These are phyloP conservation scores for Malacoraja senta DNA, from an alignment of 2,797 vertebrate genomes.

Conservation along the genomic window DNA sequence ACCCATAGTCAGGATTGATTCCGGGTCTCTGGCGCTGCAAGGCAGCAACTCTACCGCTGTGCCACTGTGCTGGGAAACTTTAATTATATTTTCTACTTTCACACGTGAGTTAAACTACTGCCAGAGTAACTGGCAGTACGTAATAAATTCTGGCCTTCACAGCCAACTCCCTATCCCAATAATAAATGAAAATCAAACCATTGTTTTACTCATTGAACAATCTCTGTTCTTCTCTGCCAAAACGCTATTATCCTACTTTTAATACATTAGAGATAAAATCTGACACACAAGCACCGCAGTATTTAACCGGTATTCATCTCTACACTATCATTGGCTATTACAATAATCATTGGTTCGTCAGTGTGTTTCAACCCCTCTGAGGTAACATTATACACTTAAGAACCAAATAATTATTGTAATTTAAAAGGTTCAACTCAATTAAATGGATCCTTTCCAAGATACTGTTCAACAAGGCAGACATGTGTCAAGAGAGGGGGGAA, in stretches of 20 bases:
- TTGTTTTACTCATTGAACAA: background rate
- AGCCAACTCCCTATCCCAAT: background rate
- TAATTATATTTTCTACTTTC: too few species aligned
- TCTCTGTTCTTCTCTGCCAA: background rate
- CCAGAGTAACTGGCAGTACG: background rate
- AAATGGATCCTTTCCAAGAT: background rate
- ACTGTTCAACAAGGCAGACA: background rate
- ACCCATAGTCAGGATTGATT: too few species aligned
- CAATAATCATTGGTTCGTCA: background rate
- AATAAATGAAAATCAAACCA: background rate
- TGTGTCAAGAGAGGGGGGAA: background rate
- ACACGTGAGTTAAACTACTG: too few species aligned
- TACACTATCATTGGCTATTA: background rate
- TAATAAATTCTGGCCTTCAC: background rate
- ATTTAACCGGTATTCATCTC: background rate
- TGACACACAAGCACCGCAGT: background rate
- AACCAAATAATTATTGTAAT: constrained; percentile 10
- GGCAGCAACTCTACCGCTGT: too few species aligned
- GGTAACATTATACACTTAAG: background rate
- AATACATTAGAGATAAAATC: background rate
- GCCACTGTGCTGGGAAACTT: background rate
- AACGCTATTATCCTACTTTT: too few species aligned
- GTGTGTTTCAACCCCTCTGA: background rate
- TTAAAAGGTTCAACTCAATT: background rate
- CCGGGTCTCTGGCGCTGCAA: too few species aligned